Conservation (phyloP, 2,113 vertebrate species). For the Centrocercus urophasianus region DNA sequence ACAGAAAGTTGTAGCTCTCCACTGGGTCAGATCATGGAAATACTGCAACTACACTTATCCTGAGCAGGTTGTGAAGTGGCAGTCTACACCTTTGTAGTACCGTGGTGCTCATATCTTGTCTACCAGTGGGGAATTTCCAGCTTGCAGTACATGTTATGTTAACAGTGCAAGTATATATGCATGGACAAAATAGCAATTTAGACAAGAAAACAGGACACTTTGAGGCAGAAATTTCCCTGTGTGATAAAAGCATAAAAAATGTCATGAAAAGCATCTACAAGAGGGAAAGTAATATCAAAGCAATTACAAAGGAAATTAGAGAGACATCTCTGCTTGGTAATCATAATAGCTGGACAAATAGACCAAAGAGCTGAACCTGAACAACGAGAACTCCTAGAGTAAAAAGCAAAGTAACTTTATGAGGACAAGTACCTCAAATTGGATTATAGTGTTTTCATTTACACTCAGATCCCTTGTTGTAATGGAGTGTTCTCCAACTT, state of each 20-base stretch:
- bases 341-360: not conserved
- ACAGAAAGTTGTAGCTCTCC: not conserved
- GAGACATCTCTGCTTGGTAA: not conserved
- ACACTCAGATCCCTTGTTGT: slow-evolving; percentile 94
- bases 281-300: not conserved
- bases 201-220: not conserved
- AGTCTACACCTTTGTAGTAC: not conserved
- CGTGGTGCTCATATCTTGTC: not conserved
- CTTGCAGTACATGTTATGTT: not conserved
- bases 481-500: slow-evolving; percentile 95
- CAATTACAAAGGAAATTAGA: not conserved
- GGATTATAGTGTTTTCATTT: slow-evolving; percentile 96
- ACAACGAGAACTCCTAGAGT: not conserved
- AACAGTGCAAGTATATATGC: not conserved
- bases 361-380: not conserved
- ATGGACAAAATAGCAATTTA: not conserved
- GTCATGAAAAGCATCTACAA: not conserved
- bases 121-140: not conserved
- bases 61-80: not conserved
- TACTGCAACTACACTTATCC: not conserved
- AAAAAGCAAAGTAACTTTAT: slow-evolving; percentile 19
- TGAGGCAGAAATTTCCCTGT: not conserved
- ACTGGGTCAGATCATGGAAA: not conserved
- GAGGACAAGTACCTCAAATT: slow-evolving; percentile 90
- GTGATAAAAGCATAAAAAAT: not conserved